Evolutionary conservation across 2,797 vertebrate genomes (phyloP).

Genomic region (Hemitrygon akajei): DNA sequence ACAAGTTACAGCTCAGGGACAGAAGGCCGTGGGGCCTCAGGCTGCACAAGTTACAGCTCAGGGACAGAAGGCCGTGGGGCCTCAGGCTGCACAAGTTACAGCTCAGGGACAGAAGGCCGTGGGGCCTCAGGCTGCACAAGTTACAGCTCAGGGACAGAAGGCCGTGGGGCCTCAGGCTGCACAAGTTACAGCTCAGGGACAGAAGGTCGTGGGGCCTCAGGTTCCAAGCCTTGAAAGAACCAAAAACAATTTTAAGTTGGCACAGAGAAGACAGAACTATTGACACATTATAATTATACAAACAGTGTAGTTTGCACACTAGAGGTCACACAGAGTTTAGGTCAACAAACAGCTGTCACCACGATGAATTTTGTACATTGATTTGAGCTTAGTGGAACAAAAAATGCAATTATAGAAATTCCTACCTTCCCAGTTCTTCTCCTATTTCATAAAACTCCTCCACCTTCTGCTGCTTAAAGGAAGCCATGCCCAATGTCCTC

Average conservation of each 20-base stretch:
- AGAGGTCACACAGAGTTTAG: not conserved
- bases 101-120: not conserved
- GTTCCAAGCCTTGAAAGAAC: not conserved
- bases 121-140: too few relatives aligned
- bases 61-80: not conserved
- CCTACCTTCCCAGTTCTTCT: constrained; percentile 83
- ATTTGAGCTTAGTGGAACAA: not conserved
- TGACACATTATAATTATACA: not conserved
- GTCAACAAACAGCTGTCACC: not conserved
- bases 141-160: too few relatives aligned
- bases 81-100: not conserved
- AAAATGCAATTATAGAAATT: not conserved
- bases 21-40: too few relatives aligned
- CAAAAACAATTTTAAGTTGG: not conserved
- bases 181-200: not conserved
- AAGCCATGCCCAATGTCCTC: constrained; percentile 79
- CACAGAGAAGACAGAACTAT: not conserved
- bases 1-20: not conserved
- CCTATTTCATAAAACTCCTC: constrained; percentile 86
- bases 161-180: too few relatives aligned
- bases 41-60: not conserved
- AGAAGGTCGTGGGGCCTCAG: not conserved
- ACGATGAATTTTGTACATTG: not conserved
- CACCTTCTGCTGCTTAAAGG: constrained; percentile 89
- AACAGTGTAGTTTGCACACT: not conserved